Base-by-base conservation (phyloP, 2,797 vertebrate genomes). In the Peromyscus attwateri region DNA sequence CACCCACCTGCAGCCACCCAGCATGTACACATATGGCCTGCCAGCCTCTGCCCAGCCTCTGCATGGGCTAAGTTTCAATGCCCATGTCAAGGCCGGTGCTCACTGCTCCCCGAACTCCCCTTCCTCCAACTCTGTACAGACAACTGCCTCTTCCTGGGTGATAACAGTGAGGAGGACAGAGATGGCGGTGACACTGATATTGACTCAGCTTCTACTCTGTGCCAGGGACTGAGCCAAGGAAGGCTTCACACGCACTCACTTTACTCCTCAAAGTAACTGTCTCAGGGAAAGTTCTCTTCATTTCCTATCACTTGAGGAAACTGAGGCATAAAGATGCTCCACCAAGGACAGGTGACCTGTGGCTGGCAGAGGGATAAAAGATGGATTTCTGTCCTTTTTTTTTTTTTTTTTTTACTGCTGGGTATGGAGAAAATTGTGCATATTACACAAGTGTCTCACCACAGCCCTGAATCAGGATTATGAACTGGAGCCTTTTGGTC, bases 121-220 rank as follows among this genome's bases (percentile, higher is more conserved):
- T 17, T 70, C n/a, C 25, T 73, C n/a, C 9, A 64, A 46, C 31
- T n/a, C 66, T 62, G 25, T 49, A 34, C 19, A 16, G 57, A 46
- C 29, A 4, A 40, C 34, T 4, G 29, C 40, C 40, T 40, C 70
- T 34, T 84, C 46, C 66, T 55, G 60, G 89, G 49, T 21, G 29
- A 71, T 29, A 6, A n/a, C 0, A 11, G 14, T 6, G 21, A 57
- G 12, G 40, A n/a, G 46, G 23, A 57, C 13, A 55, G 34, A 71
- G 49, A 57, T 1, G 0, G 25, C 0, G 4, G 37, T 13, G 23
- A 79, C 0, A 7, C 62, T 14, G 52, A 55, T 31, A 40, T 1
- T 23, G 1, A 43, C 0, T 9, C 31, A 68, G 76, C 43, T 37
- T 16, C n/a, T 7, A 60, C 76, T 31, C 4, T 3, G 34, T 4